Base-by-base conservation (phyloP, 1,140 invertebrate species). In the Drosophila sucinea region DNA sequence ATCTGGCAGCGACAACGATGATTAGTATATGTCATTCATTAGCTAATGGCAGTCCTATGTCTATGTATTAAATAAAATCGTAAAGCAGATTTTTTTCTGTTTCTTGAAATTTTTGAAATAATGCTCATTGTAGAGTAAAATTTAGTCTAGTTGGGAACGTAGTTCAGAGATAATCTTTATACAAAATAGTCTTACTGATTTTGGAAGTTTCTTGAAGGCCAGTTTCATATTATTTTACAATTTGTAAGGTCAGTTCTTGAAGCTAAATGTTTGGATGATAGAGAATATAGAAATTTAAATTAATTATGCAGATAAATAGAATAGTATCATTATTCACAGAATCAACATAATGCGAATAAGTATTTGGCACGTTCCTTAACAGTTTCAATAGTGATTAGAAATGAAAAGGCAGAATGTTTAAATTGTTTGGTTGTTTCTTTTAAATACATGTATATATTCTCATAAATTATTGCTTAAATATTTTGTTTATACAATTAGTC, bases 391-490 rank as follows among this genome's bases (percentile, higher is more conserved):
- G 30, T 30, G 10, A 10, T 38, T 4, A 3, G 11, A 38, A 10
- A 56, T 5, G 1, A 64, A 60, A 35, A 63, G n/a, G 35, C n/a
- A 25, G 30, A 25, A 27, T 30, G 4, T 32, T 55, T 44, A n/a
- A 54, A 10, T 1, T 56, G 30, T 41, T 69, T 55, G 58, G 5
- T 74, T 70, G 10, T 3, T 60, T 44, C 30, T 70, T 69, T 71
- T 61, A 60, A 56, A 79, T 68, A 71, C 79, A 73, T 67, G 38
- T 40, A 30, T 62, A 66, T 81, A 62, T 89, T 90, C 83, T 56
- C 73, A 89, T 86, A 86, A 86, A 80, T 86, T 89, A 86, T 83
- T 86, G 63, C 83, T 87, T 86, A 86, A 83, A 80, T 86, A 86
- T 61, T 70, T 73, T 71, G 64, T 87, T 83, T 86, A 79, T 80